These are phyloP conservation scores for Drosophila eugracilis DNA, from an alignment of 1,140 invertebrate species.

Conservation along the genomic window DNA sequence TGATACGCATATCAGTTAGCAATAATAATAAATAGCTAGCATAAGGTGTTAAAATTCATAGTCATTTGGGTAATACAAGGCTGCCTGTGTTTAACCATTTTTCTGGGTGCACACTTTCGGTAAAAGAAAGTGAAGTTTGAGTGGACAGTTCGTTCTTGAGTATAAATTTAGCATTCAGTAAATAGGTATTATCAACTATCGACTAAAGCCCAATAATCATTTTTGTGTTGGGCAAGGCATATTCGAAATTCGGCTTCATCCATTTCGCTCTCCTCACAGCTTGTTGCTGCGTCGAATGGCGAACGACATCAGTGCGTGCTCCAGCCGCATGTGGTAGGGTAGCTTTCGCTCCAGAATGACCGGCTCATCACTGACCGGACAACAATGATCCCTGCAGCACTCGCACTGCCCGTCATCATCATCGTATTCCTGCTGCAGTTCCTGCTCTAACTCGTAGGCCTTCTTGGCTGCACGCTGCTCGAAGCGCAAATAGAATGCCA, in stretches of 20 bases:
- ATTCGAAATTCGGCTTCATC: slow-evolving; percentile 5
- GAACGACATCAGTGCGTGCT: slow-evolving; percentile 74
- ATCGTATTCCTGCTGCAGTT: slow-evolving; percentile 35
- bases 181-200: slow-evolving; percentile 32
- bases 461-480: slow-evolving; percentile 87
- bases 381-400: slow-evolving; percentile 62
- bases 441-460: slow-evolving; percentile 86
- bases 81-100: slow-evolving; percentile 10
- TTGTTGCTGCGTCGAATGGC: slow-evolving; percentile 74
- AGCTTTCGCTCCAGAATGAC: slow-evolving; percentile 54
- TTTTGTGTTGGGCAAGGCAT: slow-evolving; percentile 61
- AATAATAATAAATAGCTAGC: slow-evolving; percentile 72
- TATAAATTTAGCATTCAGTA: slow-evolving; percentile 52
- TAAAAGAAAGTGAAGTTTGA: slow-evolving; percentile 4
- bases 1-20: slow-evolving; percentile 54
- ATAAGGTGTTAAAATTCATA: slow-evolving; percentile 64
- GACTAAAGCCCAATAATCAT: slow-evolving; percentile 61
- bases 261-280: slow-evolving; percentile 42
- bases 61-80: slow-evolving; percentile 55
- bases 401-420: slow-evolving; percentile 54
- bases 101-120: slow-evolving; percentile 8
- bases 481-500: slow-evolving; percentile 92
- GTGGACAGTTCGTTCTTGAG: slow-evolving; percentile 20
- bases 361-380: slow-evolving; percentile 47
- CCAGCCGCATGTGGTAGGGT: slow-evolving; percentile 71